Percentiles rank a stretch among this genome's conserved stretches.
phyloP scores from a whole-genome alignment of 2,113 vertebrate genomes.

The Cinclus cinclus region DNA sequence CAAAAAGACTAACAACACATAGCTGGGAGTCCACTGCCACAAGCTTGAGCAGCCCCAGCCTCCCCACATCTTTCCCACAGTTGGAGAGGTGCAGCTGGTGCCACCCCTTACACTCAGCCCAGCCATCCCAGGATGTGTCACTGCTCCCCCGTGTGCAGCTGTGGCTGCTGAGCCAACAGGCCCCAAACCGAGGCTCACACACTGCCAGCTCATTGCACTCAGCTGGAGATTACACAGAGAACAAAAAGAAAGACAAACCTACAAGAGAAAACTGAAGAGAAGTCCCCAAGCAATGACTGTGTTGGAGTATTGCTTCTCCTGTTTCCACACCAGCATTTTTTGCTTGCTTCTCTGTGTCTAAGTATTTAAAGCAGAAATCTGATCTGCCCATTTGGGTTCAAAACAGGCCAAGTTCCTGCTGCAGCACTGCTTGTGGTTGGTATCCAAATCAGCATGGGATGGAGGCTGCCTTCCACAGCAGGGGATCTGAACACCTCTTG shows the following conservation, averaged over 20 bases:
- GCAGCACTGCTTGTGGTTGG: not conserved
- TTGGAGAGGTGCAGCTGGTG: conserved; percentile 6
- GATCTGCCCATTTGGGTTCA: conserved; percentile 14
- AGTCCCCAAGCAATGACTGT: not conserved
- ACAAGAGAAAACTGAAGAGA: not conserved
- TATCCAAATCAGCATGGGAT: not conserved
- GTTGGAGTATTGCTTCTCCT: not conserved
- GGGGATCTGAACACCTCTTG: not conserved
- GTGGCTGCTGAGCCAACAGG: not conserved
- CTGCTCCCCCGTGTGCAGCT: not conserved
- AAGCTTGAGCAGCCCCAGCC: not conserved
- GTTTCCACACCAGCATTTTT: not conserved
- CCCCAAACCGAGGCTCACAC: not conserved
- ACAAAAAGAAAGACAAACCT: not conserved
- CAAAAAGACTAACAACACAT: not conserved
- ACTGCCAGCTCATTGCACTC: conserved; percentile 12
- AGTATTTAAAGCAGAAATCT: conserved; percentile 15
- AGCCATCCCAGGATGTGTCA: not conserved
- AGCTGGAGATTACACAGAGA: conserved; percentile 5
- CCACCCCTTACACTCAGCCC: not conserved
- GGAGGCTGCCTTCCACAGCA: conserved; percentile 14
- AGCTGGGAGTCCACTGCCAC: not conserved
- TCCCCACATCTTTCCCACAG: not conserved
- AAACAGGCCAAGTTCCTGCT: not conserved
- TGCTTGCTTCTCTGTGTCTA: not conserved